Evolutionary conservation across 2,113 vertebrate species (phyloP), one percentile per base, ranked within the genome.

Genomic region (Tragelaphus imberbis): DNA sequence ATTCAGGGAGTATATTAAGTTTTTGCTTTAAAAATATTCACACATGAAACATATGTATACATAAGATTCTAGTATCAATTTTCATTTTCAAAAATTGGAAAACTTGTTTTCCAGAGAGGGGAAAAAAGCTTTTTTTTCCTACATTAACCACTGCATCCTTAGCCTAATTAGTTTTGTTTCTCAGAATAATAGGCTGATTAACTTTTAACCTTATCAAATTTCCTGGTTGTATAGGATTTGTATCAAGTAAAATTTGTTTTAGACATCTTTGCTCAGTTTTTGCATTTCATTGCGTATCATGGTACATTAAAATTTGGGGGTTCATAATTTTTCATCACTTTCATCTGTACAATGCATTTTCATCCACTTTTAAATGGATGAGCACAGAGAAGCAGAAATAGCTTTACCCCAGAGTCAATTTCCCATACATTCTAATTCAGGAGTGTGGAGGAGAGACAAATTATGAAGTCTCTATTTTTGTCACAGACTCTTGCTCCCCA

Each of bases 391-490:
- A 61, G 93, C 96, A 91, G 91, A 97, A 98, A 98, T 95, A 98
- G 96, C 94, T 97, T 98, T 97, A 95, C 94, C 95, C 96, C 71
- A 90, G 86, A 98, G 96, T 98, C 96, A 97, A 97, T 98, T 97
- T 98, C 63, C 98, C 95, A 96, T 98, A 96, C 93, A 71, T 96
- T 96, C 97, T 98, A 98, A 97, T 98, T 97, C 98, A 98, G 94
- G 94, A 97, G 71, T 91, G 89, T 96, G 93, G 97, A 97, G 94
- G 96, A 97, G 94, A 98, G 89, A 97, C 91, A 97, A 97, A 98
- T 98, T 95, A 97, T 96, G 96, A 98, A 94, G 95, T 96, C 94
- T 93, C 98, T 98, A 98, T 98, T 98, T 98, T 93, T 98, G 94
- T 97, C 97, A 63, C 92, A 91, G 71, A 93, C 58, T 95, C 96